Evolutionary conservation across 1,140 invertebrate species (phyloP).

Genomic region (Batillaria attramentaria): DNA sequence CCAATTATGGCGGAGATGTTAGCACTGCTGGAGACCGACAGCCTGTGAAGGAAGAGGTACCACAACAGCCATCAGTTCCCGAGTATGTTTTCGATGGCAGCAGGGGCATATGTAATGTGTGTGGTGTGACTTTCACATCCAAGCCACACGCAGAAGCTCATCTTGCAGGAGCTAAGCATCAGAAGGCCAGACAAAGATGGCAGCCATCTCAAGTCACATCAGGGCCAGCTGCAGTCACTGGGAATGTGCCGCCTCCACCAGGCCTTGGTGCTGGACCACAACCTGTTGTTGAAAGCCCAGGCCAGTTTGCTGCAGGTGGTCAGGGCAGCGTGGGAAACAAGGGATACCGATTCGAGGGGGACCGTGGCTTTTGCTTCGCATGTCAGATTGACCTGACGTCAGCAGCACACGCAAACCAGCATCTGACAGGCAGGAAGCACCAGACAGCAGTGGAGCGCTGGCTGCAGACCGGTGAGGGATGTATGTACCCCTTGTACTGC

Average conservation of each 20-base stretch:
- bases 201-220: background rate
- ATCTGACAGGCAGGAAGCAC: slow-evolving; percentile 49
- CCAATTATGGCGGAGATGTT: slow-evolving; percentile 3
- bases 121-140: slow-evolving; percentile 52
- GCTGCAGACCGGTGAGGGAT: slow-evolving; percentile 11
- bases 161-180: slow-evolving; percentile 43
- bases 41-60: background rate
- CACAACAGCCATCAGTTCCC: background rate
- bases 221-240: background rate
- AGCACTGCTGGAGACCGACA: background rate
- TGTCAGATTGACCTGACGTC: slow-evolving; percentile 51
- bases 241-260: background rate
- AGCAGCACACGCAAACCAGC: slow-evolving; percentile 41
- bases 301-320: background rate
- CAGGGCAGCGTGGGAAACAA: background rate
- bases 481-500: slow-evolving; percentile 43
- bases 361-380: slow-evolving; percentile 41
- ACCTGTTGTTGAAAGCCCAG: background rate
- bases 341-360: slow-evolving; percentile 36
- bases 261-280: background rate
- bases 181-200: slow-evolving; percentile 34
- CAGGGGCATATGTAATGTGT: slow-evolving; percentile 47
- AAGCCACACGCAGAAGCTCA: slow-evolving; percentile 42
- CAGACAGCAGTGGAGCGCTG: slow-evolving; percentile 32
- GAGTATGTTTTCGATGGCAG: slow-evolving; percentile 48